phyloP scores from a whole-genome alignment of 64 coral and sea anemone species.

The Pocillopora damicornis region DNA sequence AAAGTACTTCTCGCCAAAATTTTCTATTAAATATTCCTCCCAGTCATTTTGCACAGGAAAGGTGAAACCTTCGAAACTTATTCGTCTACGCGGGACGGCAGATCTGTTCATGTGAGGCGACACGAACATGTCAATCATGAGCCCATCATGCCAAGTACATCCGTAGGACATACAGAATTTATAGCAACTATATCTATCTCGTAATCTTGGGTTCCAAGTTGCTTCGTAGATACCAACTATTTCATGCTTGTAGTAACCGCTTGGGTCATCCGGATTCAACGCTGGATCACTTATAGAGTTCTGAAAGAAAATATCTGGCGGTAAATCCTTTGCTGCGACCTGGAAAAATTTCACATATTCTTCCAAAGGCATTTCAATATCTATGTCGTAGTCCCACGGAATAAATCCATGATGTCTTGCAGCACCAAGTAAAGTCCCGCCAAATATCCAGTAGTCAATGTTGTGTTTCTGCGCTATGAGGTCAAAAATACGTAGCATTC shows the following conservation, averaged over 20 bases:
- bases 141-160: slow-evolving; percentile 41
- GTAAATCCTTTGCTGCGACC: neutral
- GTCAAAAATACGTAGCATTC: slow-evolving; percentile 35
- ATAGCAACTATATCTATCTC: slow-evolving; percentile 44
- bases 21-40: neutral
- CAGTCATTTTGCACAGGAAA: slow-evolving; percentile 47
- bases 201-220: slow-evolving; percentile 44
- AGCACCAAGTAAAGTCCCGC: slow-evolving; percentile 42
- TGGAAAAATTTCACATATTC: slow-evolving; percentile 34
- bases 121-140: slow-evolving; percentile 58
- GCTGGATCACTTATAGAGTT: slow-evolving; percentile 20
- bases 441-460: slow-evolving; percentile 29
- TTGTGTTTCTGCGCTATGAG: slow-evolving; percentile 8
- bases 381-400: slow-evolving; percentile 46
- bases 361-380: slow-evolving; percentile 38
- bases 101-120: neutral
- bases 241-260: neutral
- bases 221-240: slow-evolving; percentile 32
- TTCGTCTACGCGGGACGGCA: slow-evolving; percentile 4
- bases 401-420: slow-evolving; percentile 46
- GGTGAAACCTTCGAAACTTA: slow-evolving; percentile 45
- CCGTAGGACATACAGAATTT: slow-evolving; percentile 14
- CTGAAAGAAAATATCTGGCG: slow-evolving; percentile 45
- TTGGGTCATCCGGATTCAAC: neutral
- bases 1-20: slow-evolving; percentile 11